Evolutionary conservation across 2,888 invertebrate genomes (phyloP), one percentile per base, ranked within the genome.

Genomic region (Macrophya annulata): DNA sequence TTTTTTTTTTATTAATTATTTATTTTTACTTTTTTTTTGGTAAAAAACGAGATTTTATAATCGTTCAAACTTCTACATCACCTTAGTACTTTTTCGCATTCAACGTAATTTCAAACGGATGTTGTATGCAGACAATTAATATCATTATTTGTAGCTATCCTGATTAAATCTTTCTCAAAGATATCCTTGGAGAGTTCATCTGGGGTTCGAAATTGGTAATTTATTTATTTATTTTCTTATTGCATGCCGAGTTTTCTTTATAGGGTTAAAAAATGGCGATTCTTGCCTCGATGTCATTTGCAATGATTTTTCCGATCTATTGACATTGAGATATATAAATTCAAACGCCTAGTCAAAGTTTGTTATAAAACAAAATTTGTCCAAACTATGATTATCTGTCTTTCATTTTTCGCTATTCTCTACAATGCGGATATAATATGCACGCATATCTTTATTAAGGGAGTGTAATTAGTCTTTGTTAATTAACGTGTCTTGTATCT

Each of bases 101-200:
- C n/a, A n/a, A n/a, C n/a, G n/a, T 71, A 15, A 37, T 6, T 40
- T 71, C 15, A 40, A 71, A 71, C 71, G 71, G 71, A 62, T 62
- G 62, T 62, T 21, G 59, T 8, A 51, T 51, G 40, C 31, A 37
- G 37, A 15, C 71, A 71, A 71, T 40, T 40, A 17, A 25, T 25
- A 62, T 59, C n/a, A 59, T 21, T 17, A 59, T 59, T 59, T 59
- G 59, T 59, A n/a, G 59, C 59, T n/a, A 59, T 59, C n/a, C 21
- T 59, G 59, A 59, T 59, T 21, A 21, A 1, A 59, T 59, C 59
- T 59, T 59, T 21, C n/a, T 8, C 59, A 21, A 59, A 59, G 59
- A 51, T n/a, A 21, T 59, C 0, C 21, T 31, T 68, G n/a, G n/a
- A n/a, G n/a, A n/a, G n/a, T n/a, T n/a, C n/a, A 4, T 25, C 10